These are phyloP conservation scores for Trididemnum miniatum DNA, from an alignment of 23 tunicate species.

Conservation along the genomic window DNA sequence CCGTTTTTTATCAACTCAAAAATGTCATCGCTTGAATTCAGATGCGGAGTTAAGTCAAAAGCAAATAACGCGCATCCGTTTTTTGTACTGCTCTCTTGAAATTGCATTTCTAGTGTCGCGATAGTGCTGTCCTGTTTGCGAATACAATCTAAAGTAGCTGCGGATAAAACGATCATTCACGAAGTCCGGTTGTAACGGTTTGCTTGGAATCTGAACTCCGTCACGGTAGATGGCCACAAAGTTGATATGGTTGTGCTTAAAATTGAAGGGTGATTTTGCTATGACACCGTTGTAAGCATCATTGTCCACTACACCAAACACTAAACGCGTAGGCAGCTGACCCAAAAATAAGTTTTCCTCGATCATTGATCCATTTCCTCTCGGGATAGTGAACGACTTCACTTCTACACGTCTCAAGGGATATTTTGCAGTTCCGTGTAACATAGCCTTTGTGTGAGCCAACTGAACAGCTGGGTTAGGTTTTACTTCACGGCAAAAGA, in stretches of 20 bases:
- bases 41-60: constrained; percentile 37
- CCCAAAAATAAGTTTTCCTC: constrained; percentile 31
- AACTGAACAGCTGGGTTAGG: constrained; percentile 10
- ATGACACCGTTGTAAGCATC: constrained; percentile 23
- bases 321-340: constrained; percentile 36
- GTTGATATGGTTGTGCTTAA: constrained; percentile 20
- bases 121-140: constrained; percentile 5
- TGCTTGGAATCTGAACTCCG: constrained; percentile 20
- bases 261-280: constrained; percentile 22
- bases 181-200: constrained; percentile 22
- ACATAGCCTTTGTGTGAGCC: constrained; percentile 32
- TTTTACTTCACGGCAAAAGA: constrained; percentile 24
- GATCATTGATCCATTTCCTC: constrained; percentile 16
- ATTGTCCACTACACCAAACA: constrained; percentile 39
- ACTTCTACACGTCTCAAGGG: constrained; percentile 18
- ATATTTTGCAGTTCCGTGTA: constrained; percentile 15
- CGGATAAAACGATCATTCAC: constrained; percentile 5
- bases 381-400: constrained; percentile 13
- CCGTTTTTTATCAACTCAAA: constrained; percentile 41
- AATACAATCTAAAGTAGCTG: constrained; percentile 9
- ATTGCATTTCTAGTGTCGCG: constrained; percentile 15
- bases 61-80: constrained; percentile 33
- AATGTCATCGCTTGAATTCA: background rate
- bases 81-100: background rate
- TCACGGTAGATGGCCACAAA: constrained; percentile 12